Base-by-base conservation (phyloP, 2,888 invertebrate species). In the Mystacides longicornis region DNA sequence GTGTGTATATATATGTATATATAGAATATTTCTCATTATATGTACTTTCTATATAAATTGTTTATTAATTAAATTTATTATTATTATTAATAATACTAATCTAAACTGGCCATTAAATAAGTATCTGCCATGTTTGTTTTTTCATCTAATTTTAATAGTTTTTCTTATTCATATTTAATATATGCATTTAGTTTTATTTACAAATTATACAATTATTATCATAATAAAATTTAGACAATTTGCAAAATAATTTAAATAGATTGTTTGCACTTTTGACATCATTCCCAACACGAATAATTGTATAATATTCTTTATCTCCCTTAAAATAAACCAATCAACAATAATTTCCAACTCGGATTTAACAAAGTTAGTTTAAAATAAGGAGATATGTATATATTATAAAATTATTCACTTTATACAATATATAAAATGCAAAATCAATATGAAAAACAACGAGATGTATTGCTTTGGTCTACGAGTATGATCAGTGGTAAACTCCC, bases 91-190 rank as follows among this genome's bases (percentile, higher is more conserved):
- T 81, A 81, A 81, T 80, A 80, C 80, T 81, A 81, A 76, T 72
- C 79, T 80, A 81, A 82, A 84, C 83, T 84, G 84, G 85, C 84
- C 84, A 75, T 81, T 75, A 71, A 77, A 79, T 80, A 81, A 81
- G 80, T 80, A 80, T 80, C 78, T 75, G 81, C 80, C 81, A 80
- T 77, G 78, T 79, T 78, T 66, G 27, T 67, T 68, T 68, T 54
- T 69, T 71, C n/a, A n/a, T 71, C 73, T 76, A 75, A 72, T 73
- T 74, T 77, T 75, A 78, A 77, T 80, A 80, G 79, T 80, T 80
- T 80, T 37, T 72, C 80, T 79, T 79, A 78, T 72, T 73, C 75
- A 73, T 66, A 42, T 68, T n/a, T n/a, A n/a, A n/a, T n/a, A n/a
- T n/a, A n/a, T 27, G 16, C 37, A 37, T n/a, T 69, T 75, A 71